Evolutionary conservation across 2,797 vertebrate genomes (phyloP).

Genomic region (Xenentodon cancila): DNA sequence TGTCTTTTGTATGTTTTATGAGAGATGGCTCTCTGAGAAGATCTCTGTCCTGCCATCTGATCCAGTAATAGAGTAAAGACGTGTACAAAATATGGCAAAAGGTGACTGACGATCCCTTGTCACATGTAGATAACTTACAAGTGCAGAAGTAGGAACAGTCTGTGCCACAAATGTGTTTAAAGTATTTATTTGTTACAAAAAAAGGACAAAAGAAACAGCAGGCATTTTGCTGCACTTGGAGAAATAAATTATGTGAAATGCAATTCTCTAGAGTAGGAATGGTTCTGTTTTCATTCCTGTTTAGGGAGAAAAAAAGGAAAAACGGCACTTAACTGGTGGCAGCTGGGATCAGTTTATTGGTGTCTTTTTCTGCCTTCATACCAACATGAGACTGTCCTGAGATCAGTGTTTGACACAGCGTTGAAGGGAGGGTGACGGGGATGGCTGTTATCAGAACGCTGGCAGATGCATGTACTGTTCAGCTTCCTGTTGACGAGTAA

Average conservation of each 20-base stretch:
- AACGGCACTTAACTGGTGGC: conserved; percentile 17
- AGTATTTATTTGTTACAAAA: conserved; percentile 16
- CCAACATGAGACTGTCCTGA: conserved; percentile 30
- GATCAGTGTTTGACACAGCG: conserved; percentile 48
- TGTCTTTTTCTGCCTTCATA: conserved; percentile 15
- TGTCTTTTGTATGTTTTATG: conserved; percentile 32
- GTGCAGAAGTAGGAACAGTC: conserved; percentile 17
- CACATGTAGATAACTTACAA: conserved; percentile 5
- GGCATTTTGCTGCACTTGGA: not conserved
- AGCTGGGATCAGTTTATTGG: conserved; percentile 28
- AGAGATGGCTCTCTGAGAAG: too few species aligned
- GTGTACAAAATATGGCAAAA: conserved; percentile 29
- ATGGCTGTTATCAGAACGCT: conserved; percentile 74
- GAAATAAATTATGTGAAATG: conserved; percentile 17
- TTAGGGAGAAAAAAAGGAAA: not conserved
- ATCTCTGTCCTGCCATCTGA: too few species aligned
- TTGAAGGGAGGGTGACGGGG: conserved; percentile 48
- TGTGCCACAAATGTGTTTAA: conserved; percentile 31
- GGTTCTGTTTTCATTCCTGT: conserved; percentile 43
- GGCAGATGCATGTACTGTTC: conserved; percentile 67
- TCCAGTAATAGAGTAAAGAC: too few species aligned
- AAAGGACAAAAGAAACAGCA: not conserved
- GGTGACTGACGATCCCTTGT: conserved; percentile 3
- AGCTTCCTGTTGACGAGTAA: conserved; percentile 78
- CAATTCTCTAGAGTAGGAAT: conserved; percentile 22